Conservation (phyloP, 2,797 vertebrate genomes). For the Erithacus rubecula region DNA sequence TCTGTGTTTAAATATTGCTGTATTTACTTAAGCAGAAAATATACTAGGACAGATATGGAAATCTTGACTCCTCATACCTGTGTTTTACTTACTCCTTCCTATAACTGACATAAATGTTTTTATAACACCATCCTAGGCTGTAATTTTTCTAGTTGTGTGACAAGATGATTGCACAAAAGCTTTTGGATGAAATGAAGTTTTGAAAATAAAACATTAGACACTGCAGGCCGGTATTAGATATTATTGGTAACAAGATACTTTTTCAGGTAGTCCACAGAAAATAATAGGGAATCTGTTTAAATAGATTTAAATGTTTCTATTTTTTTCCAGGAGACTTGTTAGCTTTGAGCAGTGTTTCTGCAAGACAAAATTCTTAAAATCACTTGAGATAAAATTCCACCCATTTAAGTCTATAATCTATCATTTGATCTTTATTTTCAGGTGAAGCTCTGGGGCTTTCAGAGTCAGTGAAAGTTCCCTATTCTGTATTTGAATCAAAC, state of each 20-base stretch:
- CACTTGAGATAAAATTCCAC: background rate
- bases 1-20: background rate
- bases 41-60: background rate
- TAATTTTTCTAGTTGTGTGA: background rate
- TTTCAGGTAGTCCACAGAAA: background rate
- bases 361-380: background rate
- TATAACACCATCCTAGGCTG: background rate
- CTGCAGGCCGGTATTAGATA: background rate
- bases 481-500: slow-evolving; percentile 77
- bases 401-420: background rate
- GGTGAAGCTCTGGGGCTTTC: slow-evolving; percentile 77
- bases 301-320: background rate
- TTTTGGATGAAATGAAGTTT: background rate
- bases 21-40: background rate
- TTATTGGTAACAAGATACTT: background rate
- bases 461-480: slow-evolving; percentile 78
- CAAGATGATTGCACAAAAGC: background rate
- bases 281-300: background rate
- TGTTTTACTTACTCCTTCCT: background rate
- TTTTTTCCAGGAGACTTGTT: background rate
- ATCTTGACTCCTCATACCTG: background rate
- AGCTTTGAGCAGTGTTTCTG: background rate
- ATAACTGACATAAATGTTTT: background rate
- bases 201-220: background rate
- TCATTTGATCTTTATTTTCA: slow-evolving; percentile 41